Evolutionary conservation across 2,797 vertebrate species (phyloP).

Genomic region (Petrocephalus schoutedeni): DNA sequence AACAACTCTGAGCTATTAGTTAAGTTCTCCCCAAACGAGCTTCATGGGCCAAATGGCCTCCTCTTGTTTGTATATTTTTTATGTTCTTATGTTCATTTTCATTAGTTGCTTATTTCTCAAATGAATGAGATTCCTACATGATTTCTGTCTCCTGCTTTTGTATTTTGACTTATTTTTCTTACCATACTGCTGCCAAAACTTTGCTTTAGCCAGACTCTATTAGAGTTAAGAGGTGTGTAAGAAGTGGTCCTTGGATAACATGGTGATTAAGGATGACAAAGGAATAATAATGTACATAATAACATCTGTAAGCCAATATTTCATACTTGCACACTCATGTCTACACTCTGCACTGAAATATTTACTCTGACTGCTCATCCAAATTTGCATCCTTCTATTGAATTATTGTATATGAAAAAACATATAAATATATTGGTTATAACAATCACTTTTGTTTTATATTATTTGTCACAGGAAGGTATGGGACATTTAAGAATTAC

Average conservation of each 20-base stretch:
- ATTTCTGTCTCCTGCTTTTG: too few species aligned
- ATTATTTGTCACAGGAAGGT: constrained; percentile 71
- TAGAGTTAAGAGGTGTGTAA: background rate
- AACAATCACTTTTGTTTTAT: constrained; percentile 3
- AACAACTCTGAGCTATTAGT: too few species aligned
- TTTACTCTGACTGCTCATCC: background rate
- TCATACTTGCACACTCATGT: background rate
- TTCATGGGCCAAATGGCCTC: too few species aligned
- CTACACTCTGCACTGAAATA: background rate
- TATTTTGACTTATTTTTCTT: background rate
- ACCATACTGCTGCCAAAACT: background rate
- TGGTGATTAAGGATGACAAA: background rate
- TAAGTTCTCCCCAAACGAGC: too few species aligned
- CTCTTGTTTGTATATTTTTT: too few species aligned
- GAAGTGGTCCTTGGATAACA: background rate
- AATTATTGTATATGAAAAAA: background rate
- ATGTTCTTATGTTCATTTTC: too few species aligned
- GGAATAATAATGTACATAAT: background rate
- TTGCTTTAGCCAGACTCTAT: background rate
- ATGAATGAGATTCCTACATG: too few species aligned
- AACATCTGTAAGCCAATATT: background rate
- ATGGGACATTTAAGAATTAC: constrained; percentile 98
- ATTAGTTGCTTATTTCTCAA: too few species aligned
- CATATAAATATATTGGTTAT: background rate
- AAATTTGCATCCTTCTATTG: background rate